Conservation (phyloP, 2,113 vertebrate genomes). For the Aegithalos caudatus region DNA sequence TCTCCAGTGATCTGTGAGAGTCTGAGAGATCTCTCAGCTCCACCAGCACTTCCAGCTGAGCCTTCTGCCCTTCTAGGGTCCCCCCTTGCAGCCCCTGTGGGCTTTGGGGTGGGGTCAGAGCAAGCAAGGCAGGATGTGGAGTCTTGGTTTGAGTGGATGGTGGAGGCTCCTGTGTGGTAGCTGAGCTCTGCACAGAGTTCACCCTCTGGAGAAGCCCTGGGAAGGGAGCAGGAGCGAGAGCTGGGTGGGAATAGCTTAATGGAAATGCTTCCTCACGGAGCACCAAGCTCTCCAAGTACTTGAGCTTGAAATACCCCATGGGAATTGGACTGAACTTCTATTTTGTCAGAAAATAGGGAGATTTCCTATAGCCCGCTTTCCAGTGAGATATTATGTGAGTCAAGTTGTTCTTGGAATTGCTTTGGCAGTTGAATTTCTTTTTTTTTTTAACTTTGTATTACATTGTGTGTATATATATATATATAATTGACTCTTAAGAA, state of each 20-base stretch:
- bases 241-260: neutral
- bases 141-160: neutral
- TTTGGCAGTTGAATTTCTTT: neutral
- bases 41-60: neutral
- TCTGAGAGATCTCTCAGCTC: neutral
- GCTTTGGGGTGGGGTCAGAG: neutral
- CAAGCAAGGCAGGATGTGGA: neutral
- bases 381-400: neutral
- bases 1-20: neutral
- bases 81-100: neutral
- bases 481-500: neutral
- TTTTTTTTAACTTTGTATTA: neutral
- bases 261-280: neutral
- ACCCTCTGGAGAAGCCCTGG: neutral
- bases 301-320: neutral
- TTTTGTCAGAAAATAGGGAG: neutral
- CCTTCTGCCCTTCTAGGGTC: neutral
- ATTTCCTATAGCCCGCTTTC: neutral
- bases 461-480: neutral
- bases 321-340: neutral
- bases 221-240: neutral
- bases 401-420: neutral
- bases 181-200: neutral
- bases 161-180: neutral
- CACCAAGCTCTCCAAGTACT: neutral